These are phyloP conservation scores for Diadumene lineata DNA, from an alignment of 92 coral and sea anemone species.

Conservation along the genomic window DNA sequence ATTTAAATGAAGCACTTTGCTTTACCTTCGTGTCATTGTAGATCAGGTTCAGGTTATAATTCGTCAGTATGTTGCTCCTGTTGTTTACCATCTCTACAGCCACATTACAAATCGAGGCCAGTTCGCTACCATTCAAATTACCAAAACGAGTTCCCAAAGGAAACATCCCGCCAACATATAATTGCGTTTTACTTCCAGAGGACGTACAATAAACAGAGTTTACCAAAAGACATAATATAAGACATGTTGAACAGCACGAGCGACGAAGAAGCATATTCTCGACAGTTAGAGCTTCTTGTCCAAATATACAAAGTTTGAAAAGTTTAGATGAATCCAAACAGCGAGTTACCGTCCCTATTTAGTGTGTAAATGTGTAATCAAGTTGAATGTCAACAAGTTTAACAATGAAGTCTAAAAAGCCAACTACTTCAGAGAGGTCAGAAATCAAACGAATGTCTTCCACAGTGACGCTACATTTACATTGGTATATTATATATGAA, in stretches of 20 bases:
- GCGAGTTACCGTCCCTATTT: neutral
- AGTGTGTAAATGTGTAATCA: conserved; percentile 3
- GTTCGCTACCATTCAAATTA: conserved; percentile 21
- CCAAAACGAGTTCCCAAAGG: conserved; percentile 44
- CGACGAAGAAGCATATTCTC: neutral
- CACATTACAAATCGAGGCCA: conserved; percentile 48
- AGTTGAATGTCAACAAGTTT: conserved; percentile 3
- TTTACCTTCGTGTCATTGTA: conserved; percentile 72
- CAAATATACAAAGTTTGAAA: neutral
- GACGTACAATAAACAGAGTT: neutral
- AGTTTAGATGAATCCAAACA: neutral
- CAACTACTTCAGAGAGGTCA: conserved; percentile 24
- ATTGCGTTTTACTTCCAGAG: neutral
- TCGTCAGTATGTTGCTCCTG: conserved; percentile 57
- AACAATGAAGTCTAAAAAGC: conserved; percentile 2
- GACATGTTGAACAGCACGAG: neutral
- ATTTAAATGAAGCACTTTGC: neutral
- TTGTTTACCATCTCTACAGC: conserved; percentile 67
- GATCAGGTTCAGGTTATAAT: conserved; percentile 46
- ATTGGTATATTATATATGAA: neutral
- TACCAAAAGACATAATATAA: neutral
- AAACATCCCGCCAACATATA: conserved; percentile 67
- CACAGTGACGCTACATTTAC: conserved; percentile 17
- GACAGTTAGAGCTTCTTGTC: neutral
- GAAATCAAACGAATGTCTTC: conserved; percentile 8